These are phyloP conservation scores for Oreochromis spilurus DNA, from an alignment of 2,113 vertebrate species.

Conservation along the genomic window DNA sequence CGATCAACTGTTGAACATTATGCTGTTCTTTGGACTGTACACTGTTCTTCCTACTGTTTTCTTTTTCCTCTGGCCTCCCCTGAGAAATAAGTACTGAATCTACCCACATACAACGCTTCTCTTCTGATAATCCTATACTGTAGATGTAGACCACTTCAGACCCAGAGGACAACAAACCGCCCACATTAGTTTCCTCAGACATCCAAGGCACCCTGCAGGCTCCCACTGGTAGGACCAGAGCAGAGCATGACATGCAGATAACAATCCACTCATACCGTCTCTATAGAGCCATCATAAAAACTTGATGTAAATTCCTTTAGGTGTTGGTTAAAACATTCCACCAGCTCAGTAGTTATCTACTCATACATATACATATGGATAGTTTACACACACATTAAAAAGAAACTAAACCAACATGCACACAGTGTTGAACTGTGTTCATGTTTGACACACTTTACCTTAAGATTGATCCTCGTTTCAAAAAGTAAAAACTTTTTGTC, in stretches of 20 bases:
- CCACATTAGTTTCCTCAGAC: conserved; percentile 41
- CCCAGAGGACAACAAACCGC: conserved; percentile 40
- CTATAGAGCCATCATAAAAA: neutral
- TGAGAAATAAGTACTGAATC: neutral
- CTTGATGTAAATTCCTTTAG: neutral
- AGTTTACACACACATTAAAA: neutral
- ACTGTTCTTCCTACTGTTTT: conserved; percentile 7
- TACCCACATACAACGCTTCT: conserved; percentile 41
- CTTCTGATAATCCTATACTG: conserved; percentile 18
- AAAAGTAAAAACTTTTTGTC: neutral
- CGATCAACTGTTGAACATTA: conserved; percentile 6
- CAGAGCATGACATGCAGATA: neutral
- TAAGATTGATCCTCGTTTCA: neutral
- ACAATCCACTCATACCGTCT: neutral
- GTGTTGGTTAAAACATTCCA: neutral
- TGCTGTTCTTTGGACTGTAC: neutral
- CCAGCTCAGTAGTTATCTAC: neutral
- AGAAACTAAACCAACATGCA: neutral
- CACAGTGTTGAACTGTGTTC: neutral
- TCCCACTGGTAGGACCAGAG: neutral
- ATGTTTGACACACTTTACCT: neutral
- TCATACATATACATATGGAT: neutral
- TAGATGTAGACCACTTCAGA: conserved; percentile 33
- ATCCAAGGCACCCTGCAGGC: conserved; percentile 21
- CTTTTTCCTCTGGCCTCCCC: conserved; percentile 6